Evolutionary conservation across 2,888 invertebrate genomes (phyloP).

Genomic region (Drosophila gaucha): DNA sequence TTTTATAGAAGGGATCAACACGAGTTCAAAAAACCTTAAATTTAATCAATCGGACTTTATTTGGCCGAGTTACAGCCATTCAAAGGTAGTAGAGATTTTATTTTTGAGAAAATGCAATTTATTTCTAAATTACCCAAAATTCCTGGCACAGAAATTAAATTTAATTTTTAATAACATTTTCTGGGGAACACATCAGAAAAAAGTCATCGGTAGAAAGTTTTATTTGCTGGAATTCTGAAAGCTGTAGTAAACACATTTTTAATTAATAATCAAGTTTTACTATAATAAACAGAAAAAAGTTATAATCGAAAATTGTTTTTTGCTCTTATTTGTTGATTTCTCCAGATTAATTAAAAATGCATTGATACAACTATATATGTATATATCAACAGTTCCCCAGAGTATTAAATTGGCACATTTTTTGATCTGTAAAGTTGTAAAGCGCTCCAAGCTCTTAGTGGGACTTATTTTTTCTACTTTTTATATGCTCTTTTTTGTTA

Average conservation of each 20-base stretch:
- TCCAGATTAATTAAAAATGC: slow-evolving; percentile 4
- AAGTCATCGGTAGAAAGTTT: too few species aligned
- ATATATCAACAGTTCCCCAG: too few species aligned
- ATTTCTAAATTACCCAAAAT: too few species aligned
- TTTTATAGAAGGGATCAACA: too few species aligned
- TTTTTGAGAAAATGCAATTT: too few species aligned
- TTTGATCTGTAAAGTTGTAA: slow-evolving; percentile 20
- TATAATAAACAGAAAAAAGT: not conserved
- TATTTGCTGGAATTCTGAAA: not conserved
- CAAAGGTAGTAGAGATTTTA: too few species aligned
- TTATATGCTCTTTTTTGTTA: not conserved
- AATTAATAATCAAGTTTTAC: not conserved
- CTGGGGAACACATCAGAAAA: too few species aligned
- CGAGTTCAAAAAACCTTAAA: too few species aligned
- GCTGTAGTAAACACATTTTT: not conserved
- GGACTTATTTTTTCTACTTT: slow-evolving; percentile 1
- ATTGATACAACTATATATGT: not conserved
- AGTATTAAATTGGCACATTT: slow-evolving; percentile 6
- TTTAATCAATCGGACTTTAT: too few species aligned
- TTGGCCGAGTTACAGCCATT: too few species aligned
- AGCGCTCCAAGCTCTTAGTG: slow-evolving; percentile 2
- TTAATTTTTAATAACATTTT: too few species aligned
- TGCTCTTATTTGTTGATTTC: not conserved
- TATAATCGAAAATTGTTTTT: not conserved
- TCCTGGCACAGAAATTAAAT: too few species aligned